phyloP scores from a whole-genome alignment of 2,797 vertebrate species.

The Microctenopoma steveboyesi region DNA sequence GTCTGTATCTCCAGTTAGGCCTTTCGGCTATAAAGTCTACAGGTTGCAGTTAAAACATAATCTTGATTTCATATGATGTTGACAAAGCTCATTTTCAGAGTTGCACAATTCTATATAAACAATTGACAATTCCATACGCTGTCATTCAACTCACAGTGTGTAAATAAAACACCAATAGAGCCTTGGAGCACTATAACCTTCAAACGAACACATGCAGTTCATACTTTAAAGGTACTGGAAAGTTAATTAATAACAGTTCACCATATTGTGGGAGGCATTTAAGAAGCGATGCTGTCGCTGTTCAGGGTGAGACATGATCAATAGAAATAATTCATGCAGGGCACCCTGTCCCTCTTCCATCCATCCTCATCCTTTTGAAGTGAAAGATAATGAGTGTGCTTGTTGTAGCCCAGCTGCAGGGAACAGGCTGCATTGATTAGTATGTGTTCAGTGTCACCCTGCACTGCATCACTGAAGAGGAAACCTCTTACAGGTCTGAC shows the following conservation, averaged over 20 bases:
- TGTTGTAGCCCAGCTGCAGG: constrained; percentile 80
- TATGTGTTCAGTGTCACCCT: constrained; percentile 67
- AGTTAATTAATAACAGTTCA: constrained; percentile 24
- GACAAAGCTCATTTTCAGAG: no score
- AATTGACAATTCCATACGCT: no score
- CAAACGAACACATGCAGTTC: not conserved
- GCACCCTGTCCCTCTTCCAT: constrained; percentile 56
- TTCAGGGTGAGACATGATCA: constrained; percentile 63
- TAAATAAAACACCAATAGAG: not conserved
- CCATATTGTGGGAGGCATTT: constrained; percentile 21
- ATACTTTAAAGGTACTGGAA: constrained; percentile 4
- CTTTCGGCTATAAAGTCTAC: no score
- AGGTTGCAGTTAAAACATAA: no score
- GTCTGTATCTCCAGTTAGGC: no score
- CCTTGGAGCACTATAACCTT: not conserved
- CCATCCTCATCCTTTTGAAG: constrained; percentile 74
- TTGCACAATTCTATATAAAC: no score
- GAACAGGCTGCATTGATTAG: constrained; percentile 70
- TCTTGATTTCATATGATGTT: no score
- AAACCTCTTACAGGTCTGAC: constrained; percentile 31
- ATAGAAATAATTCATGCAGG: constrained; percentile 80
- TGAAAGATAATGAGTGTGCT: constrained; percentile 78
- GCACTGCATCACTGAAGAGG: constrained; percentile 57
- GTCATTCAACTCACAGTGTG: no score
- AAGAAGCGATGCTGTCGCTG: constrained; percentile 16